Percentiles rank a stretch among this genome's conserved stretches.
These are phyloP conservation scores for Eristalis pertinax DNA, from an alignment of 2,888 invertebrate species.

Conservation along the genomic window DNA sequence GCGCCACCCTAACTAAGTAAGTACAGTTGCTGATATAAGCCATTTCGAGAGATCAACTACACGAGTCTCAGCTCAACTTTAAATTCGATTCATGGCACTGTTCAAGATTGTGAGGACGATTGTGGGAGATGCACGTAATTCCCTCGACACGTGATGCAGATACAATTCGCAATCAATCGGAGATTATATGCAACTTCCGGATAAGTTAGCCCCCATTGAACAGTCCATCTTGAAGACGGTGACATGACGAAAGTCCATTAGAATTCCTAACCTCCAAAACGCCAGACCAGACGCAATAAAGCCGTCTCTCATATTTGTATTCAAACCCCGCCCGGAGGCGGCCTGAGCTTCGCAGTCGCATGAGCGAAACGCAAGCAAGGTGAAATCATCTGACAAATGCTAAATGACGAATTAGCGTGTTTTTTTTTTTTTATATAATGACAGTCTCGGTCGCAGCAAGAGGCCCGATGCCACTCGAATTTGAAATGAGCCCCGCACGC, in stretches of 20 bases:
- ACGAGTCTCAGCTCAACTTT: not conserved
- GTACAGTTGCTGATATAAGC: too few species aligned
- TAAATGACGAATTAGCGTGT: not conserved
- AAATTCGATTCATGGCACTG: not conserved
- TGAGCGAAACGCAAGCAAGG: slow-evolving; percentile 23
- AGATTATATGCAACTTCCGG: slow-evolving; percentile 5
- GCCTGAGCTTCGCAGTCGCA: not conserved
- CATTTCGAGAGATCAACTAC: too few species aligned
- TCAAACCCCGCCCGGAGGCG: not conserved
- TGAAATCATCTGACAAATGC: slow-evolving; percentile 50
- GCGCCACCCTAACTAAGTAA: too few species aligned
- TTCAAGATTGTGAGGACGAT: not conserved
- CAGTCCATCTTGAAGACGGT: not conserved
- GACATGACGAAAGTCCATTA: not conserved
- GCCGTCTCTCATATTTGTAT: slow-evolving; percentile 10
- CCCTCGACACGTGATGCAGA: not conserved
- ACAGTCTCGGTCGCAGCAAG: slow-evolving; percentile 9
- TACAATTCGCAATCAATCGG: not conserved
- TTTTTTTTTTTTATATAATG: slow-evolving; percentile 27
- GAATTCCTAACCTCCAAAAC: slow-evolving; percentile 2
- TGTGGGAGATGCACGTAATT: not conserved
- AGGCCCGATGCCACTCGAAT: slow-evolving; percentile 14
- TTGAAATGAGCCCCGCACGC: slow-evolving; percentile 19
- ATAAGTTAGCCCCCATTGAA: not conserved
- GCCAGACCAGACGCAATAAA: not conserved